Evolutionary conservation across 2,797 vertebrate species (phyloP).

Genomic region (Syngnathus acus): DNA sequence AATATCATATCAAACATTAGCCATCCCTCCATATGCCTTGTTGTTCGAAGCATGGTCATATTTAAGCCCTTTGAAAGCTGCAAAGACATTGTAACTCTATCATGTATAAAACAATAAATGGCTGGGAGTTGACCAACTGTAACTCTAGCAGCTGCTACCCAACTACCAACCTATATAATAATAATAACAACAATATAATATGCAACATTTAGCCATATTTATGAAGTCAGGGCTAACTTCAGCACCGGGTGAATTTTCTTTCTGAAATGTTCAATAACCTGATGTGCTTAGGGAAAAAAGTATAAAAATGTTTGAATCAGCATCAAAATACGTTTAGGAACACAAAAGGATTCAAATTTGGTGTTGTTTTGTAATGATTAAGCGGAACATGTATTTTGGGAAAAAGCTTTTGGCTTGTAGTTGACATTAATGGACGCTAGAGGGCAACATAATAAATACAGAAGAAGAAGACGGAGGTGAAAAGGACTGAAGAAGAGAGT

Average conservation of each 20-base stretch:
- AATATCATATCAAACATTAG: no score
- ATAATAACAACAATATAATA: no score
- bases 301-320: not conserved
- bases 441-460: constrained; percentile 21
- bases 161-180: not conserved
- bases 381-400: not conserved
- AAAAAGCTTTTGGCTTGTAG: not conserved
- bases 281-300: no score
- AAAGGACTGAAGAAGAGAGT: constrained; percentile 4
- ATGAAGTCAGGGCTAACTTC: no score
- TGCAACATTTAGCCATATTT: no score
- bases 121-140: not conserved
- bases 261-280: no score
- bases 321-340: no score
- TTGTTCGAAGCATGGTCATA: no score
- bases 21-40: no score
- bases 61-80: not conserved
- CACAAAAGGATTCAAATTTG: no score
- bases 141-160: not conserved
- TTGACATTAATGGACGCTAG: constrained; percentile 16
- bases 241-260: no score
- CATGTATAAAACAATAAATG: not conserved
- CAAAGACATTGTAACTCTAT: not conserved
- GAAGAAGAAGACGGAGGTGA: not conserved
- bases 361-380: no score